phyloP scores from a whole-genome alignment of 2,113 vertebrate genomes.

The Glaucidium brasilianum region DNA sequence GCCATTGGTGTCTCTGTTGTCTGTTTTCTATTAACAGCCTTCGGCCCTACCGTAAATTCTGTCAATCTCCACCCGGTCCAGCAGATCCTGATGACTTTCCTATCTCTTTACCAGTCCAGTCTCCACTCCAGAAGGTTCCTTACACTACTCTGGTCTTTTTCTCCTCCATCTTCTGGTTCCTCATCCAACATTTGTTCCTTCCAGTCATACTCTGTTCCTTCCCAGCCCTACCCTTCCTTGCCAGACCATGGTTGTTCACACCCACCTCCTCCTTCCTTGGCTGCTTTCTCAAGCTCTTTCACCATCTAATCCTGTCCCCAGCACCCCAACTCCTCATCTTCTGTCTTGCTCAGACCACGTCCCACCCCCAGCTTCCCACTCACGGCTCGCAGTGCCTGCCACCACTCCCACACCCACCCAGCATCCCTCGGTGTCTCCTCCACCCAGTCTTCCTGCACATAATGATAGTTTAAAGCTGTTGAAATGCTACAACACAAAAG shows the following conservation, averaged over 20 bases:
- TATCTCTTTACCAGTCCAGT: neutral
- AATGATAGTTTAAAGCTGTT: neutral
- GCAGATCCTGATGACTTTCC: neutral
- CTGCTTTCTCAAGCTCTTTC: neutral
- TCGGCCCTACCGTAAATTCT: neutral
- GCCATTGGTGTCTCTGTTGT: neutral
- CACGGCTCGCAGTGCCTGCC: neutral
- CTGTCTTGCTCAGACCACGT: accelerated
- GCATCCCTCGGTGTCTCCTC: neutral
- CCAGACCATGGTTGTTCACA: neutral
- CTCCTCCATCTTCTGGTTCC: neutral
- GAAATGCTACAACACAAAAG: neutral
- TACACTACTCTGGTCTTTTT: neutral
- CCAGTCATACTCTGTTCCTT: neutral
- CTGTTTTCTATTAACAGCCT: neutral
- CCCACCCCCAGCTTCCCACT: neutral
- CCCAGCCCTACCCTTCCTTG: neutral
- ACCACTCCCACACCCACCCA: neutral
- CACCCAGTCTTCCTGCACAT: neutral
- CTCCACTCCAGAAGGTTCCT: neutral
- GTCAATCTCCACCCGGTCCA: neutral
- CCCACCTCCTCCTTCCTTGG: neutral
- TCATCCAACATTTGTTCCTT: neutral
- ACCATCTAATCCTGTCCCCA: neutral
- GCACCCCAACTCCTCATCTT: neutral